Evolutionary conservation across 2,888 invertebrate genomes (phyloP), one percentile per base, ranked within the genome.

Genomic region (Branchipolynoe longqiensis): DNA sequence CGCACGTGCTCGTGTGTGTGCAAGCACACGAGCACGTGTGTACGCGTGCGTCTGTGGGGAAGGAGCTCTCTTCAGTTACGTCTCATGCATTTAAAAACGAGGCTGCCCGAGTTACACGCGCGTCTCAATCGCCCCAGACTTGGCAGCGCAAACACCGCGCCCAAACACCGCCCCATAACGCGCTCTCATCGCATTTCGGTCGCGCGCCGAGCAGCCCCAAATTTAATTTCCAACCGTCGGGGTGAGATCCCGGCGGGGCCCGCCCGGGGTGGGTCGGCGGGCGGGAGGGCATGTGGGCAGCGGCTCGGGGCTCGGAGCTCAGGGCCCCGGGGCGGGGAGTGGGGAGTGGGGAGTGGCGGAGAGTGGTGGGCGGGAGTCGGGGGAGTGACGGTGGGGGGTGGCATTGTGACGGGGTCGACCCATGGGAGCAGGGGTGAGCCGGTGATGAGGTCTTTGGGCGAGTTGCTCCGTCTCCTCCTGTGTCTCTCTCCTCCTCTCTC

Each of bases 91-190:
- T n/a, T 25, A 62, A 62, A 69, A 69, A 69, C 2, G 33, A 4
- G 33, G 62, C 4, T 33, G 33, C 22, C 69, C 12, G 69, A 25
- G 69, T 69, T 69, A 69, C 69, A 14, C 1, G 0, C 38, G 22
- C 22, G 28, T 6, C n/a, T 25, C 78, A 78, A 78, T 78, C 78
- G 14, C 28, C 31, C n/a, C 28, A 25, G 54, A 41, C 78, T 28
- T 14, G 54, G 25, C 28, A n/a, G 78, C n/a, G 33, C 78, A 78
- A 69, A 78, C 78, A 78, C 48, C 3, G n/a, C 48, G 0, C 3
- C n/a, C 74, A 40, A 78, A 78, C 48, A 78, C 48, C n/a, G 28
- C 48, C 78, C 48, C 78, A 78, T 78, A 78, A 48, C 78, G 78
- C 33, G 28, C 22, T 18, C 78, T 78, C 48, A 78, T 78, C 78